These are phyloP conservation scores for Pachliopta kotzebuea DNA, from an alignment of 2,888 invertebrate genomes.

Conservation along the genomic window DNA sequence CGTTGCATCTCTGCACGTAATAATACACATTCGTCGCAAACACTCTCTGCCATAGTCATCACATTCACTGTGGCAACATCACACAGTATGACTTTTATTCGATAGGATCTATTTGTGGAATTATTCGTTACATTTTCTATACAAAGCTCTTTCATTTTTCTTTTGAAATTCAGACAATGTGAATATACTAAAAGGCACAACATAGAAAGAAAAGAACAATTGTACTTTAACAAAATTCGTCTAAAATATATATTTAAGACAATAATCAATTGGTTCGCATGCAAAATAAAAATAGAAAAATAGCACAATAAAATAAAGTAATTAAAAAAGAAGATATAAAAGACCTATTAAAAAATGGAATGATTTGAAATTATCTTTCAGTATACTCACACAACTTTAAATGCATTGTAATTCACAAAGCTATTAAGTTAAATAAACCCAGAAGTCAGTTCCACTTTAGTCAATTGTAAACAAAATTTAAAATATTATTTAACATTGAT, in stretches of 20 bases:
- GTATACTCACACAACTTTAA: slow-evolving; percentile 71
- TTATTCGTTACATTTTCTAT: slow-evolving; percentile 59
- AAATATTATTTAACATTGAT: slow-evolving; percentile 67
- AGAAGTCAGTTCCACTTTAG: slow-evolving; percentile 67
- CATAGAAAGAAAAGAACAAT: slow-evolving; percentile 38
- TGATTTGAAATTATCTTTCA: slow-evolving; percentile 73
- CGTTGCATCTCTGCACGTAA: slow-evolving; percentile 70
- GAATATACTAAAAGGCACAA: slow-evolving; percentile 71
- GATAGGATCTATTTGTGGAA: slow-evolving; percentile 71
- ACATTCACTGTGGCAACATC: slow-evolving; percentile 53
- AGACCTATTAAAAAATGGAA: slow-evolving; percentile 71
- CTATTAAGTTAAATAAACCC: slow-evolving; percentile 55
- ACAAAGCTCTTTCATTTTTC: slow-evolving; percentile 75
- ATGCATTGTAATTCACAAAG: slow-evolving; percentile 64
- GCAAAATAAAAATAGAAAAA: slow-evolving; percentile 68
- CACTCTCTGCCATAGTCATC: slow-evolving; percentile 66
- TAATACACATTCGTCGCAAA: slow-evolving; percentile 68
- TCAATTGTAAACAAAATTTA: slow-evolving; percentile 70
- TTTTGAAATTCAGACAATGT: slow-evolving; percentile 65
- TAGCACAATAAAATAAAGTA: slow-evolving; percentile 58
- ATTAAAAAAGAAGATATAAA: slow-evolving; percentile 47
- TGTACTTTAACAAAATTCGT: slow-evolving; percentile 54
- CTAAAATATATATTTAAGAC: slow-evolving; percentile 45
- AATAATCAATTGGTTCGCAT: slow-evolving; percentile 57
- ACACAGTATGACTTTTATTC: slow-evolving; percentile 74